Evolutionary conservation across 2,113 vertebrate genomes (phyloP).

Genomic region (Stigmatopora nigra): DNA sequence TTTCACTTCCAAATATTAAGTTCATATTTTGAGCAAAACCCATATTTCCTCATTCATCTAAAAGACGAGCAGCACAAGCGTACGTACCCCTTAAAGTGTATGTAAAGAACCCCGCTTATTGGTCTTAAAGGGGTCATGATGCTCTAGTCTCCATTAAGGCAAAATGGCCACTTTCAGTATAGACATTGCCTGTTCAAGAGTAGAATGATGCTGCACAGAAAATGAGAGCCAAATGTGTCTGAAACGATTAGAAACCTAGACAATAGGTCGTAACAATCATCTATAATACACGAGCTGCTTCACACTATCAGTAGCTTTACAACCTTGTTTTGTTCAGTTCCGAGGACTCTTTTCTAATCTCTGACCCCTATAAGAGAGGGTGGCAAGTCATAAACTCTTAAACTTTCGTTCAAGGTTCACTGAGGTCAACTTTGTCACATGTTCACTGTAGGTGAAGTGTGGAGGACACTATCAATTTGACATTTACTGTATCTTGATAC

Average conservation of each 20-base stretch:
- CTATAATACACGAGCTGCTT: slow-evolving; percentile 40
- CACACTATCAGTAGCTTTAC: slow-evolving; percentile 57
- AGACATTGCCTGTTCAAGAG: too few species aligned
- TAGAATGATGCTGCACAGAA: too few species aligned
- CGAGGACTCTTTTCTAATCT: slow-evolving; percentile 45
- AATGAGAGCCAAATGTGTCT: neutral
- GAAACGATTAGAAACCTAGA: neutral
- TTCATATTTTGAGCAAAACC: too few species aligned
- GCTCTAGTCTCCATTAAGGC: too few species aligned
- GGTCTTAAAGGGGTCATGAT: too few species aligned
- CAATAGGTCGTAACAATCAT: slow-evolving; percentile 12
- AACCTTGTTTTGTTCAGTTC: slow-evolving; percentile 59
- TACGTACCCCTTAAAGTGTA: too few species aligned
- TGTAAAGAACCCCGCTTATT: too few species aligned
- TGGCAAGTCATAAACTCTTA: slow-evolving; percentile 56
- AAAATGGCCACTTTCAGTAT: too few species aligned
- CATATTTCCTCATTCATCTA: too few species aligned
- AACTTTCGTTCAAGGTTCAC: slow-evolving; percentile 57
- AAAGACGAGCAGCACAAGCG: too few species aligned
- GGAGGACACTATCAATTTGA: neutral
- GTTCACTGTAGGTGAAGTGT: slow-evolving; percentile 20
- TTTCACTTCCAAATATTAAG: too few species aligned
- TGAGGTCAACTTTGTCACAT: slow-evolving; percentile 51
- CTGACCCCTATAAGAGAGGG: slow-evolving; percentile 50
- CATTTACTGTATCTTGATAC: neutral